Evolutionary conservation across 2,797 vertebrate species (phyloP).

Genomic region (Diglossa cyanea): DNA sequence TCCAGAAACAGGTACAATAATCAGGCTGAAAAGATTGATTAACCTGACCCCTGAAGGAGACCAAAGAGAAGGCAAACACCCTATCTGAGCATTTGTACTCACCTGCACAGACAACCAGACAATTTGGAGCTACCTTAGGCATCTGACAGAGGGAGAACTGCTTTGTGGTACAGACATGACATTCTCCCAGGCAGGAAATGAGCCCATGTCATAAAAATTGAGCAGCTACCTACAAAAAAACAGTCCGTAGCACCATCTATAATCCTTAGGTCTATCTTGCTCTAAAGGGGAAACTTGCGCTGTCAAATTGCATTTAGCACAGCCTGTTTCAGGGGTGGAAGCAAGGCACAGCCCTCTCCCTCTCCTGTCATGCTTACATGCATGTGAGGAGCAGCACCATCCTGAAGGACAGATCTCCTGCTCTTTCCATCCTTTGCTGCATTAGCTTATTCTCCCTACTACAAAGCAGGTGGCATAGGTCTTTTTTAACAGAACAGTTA

Average conservation of each 20-base stretch:
- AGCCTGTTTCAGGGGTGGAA: neutral
- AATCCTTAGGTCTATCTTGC: neutral
- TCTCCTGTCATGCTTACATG: neutral
- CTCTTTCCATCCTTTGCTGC: neutral
- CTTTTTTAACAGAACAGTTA: neutral
- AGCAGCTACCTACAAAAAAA: neutral
- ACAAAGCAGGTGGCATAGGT: rapidly evolving
- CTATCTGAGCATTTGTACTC: neutral
- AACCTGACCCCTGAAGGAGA: neutral
- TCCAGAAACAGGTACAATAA: neutral
- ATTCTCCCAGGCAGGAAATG: neutral
- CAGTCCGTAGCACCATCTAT: neutral
- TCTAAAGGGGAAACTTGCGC: neutral
- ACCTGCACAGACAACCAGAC: neutral
- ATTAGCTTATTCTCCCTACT: neutral
- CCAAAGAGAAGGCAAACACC: neutral
- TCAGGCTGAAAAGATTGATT: neutral
- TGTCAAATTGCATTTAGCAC: neutral
- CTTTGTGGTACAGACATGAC: neutral
- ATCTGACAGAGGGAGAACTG: neutral
- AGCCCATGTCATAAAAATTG: neutral
- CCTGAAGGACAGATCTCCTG: neutral
- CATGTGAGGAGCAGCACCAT: neutral
- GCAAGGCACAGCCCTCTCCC: neutral
- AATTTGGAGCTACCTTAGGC: neutral